phyloP scores from a whole-genome alignment of 2,113 vertebrate species.

The Chionis minor region DNA sequence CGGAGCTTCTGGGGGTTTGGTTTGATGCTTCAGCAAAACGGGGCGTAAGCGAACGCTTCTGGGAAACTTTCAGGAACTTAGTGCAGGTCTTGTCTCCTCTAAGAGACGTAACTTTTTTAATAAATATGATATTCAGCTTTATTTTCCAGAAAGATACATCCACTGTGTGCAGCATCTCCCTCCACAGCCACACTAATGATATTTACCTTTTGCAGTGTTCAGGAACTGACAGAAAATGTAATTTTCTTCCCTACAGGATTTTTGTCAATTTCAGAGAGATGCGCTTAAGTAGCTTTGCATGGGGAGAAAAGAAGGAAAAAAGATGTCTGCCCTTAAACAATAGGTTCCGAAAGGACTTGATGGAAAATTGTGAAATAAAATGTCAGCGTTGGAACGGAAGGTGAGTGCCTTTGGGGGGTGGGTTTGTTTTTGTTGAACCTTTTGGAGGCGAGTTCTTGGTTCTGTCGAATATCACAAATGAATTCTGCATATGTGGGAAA shows the following conservation, averaged over 20 bases:
- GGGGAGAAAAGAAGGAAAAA: neutral
- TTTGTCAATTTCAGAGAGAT: slow-evolving; percentile 51
- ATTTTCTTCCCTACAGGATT: slow-evolving; percentile 40
- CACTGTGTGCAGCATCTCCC: neutral
- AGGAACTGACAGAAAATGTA: slow-evolving; percentile 60
- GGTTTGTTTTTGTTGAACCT: neutral
- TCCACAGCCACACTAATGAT: slow-evolving; percentile 24
- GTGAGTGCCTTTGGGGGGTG: rapidly evolving
- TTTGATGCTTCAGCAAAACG: neutral
- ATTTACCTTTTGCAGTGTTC: slow-evolving; percentile 23
- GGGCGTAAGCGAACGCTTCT: neutral
- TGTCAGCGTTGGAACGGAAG: neutral
- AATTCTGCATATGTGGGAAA: neutral
- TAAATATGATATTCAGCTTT: slow-evolving; percentile 12
- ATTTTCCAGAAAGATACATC: neutral
- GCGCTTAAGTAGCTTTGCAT: neutral
- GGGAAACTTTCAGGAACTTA: neutral
- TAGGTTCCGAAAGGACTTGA: neutral
- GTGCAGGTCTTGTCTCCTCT: neutral
- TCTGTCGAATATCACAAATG: neutral
- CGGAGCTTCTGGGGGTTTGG: neutral
- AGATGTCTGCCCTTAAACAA: neutral
- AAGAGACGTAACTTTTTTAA: neutral
- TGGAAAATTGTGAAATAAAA: neutral
- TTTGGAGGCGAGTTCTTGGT: neutral